Evolutionary conservation across 2,113 vertebrate genomes (phyloP), one percentile per base, ranked within the genome.

Genomic region (Oncorhynchus clarkii): DNA sequence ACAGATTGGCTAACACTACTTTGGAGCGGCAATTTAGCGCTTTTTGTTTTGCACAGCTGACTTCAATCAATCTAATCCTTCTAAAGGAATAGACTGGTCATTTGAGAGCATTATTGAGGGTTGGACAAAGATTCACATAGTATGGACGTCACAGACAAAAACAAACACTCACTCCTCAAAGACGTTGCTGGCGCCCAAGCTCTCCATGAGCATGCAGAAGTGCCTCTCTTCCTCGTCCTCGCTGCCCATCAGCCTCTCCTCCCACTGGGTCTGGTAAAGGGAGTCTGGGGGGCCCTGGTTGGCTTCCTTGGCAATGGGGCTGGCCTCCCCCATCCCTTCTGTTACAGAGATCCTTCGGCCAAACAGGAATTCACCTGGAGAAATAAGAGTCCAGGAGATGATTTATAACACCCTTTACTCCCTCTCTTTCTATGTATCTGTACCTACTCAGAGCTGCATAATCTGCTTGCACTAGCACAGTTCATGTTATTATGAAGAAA

Each of bases 121-220:
- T n/a, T 39, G 13, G 34, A 49, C 16, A 70, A 57, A 84, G 57
- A 73, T 71, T 62, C 59, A 78, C 62, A 75, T 49, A 26, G 71
- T 16, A 14, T 14, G 9, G 16, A 54, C 14, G 18, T 14, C 13
- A 73, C 7, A 59, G 34, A 70, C 20, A 22, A 24, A 59, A 14
- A 59, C 13, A 71, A 24, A 57, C 18, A 66, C 96, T 96, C 92
- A 98, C 97, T 97, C 94, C 86, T 97, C 92, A 84, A 97, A 92
- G 81, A 95, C 76, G 0, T 85, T 95, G 71, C 91, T 93, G 59
- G 94, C 95, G 76, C 96, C 97, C 3, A 99, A 92, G 22, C 67
- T 92, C 70, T 96, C 94, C 94, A 98, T 95, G 9, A 98, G 90
- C 89, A 88, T 87, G 78, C 89, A 88, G 84, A 98, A 99, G 72